Conservation (phyloP, 2,888 invertebrate species). For the Lithophane ornitopus region DNA sequence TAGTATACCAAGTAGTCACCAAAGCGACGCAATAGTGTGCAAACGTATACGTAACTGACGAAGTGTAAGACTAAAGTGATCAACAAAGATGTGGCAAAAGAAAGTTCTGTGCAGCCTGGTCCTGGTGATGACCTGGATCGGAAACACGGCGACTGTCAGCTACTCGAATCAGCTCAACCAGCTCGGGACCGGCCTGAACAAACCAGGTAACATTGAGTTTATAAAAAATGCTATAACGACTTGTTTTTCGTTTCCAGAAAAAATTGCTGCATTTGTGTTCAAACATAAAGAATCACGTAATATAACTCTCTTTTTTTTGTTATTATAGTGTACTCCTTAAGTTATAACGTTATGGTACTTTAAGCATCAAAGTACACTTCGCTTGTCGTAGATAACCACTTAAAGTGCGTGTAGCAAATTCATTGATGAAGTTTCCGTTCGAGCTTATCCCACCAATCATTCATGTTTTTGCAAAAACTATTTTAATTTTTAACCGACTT, state of each 20-base stretch:
- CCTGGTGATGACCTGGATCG: constrained; percentile 82
- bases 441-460: neutral
- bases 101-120: constrained; percentile 76
- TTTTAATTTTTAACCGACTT: no score
- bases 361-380: neutral
- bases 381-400: neutral
- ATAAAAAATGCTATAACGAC: neutral
- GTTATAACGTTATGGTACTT: neutral
- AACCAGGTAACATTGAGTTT: constrained; percentile 79
- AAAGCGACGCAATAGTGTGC: constrained; percentile 34
- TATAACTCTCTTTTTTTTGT: neutral
- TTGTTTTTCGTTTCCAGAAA: neutral
- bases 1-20: constrained; percentile 21
- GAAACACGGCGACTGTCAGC: constrained; percentile 78
- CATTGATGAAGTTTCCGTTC: neutral
- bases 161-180: constrained; percentile 76
- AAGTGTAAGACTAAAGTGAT: constrained; percentile 55
- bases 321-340: no score
- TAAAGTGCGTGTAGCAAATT: neutral
- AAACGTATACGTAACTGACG: constrained; percentile 13
- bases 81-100: constrained; percentile 77
- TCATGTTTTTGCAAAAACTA: neutral
- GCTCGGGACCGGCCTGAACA: constrained; percentile 75
- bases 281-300: neutral
- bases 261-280: neutral